Conservation (phyloP, 2,888 invertebrate genomes). For the Thereva nobilitata region DNA sequence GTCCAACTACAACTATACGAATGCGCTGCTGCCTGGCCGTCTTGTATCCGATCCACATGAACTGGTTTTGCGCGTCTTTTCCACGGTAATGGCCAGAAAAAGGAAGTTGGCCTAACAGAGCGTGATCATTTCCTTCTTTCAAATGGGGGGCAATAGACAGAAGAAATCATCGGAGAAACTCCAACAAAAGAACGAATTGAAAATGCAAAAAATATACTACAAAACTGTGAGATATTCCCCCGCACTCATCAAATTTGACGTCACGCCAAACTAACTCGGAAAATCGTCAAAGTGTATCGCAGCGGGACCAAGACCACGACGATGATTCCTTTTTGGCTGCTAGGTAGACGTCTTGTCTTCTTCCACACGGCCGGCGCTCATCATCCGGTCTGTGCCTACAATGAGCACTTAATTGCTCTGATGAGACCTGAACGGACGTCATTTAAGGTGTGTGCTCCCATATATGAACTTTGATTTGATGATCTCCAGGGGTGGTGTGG, state of each 20-base stretch:
- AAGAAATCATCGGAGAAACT: slow-evolving; percentile 25
- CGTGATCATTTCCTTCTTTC: slow-evolving; percentile 46
- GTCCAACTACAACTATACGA: background rate
- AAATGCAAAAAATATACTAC: slow-evolving; percentile 24
- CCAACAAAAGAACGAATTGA: slow-evolving; percentile 24
- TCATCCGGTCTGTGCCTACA: slow-evolving; percentile 32
- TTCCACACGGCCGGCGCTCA: slow-evolving; percentile 2
- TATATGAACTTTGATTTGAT: slow-evolving; percentile 24
- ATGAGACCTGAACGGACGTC: slow-evolving; percentile 2
- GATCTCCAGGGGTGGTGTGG: slow-evolving; percentile 26
- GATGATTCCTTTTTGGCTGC: background rate
- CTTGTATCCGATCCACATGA: slow-evolving; percentile 31
- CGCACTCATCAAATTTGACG: slow-evolving; percentile 33
- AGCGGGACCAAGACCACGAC: background rate
- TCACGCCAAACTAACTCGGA: slow-evolving; percentile 34
- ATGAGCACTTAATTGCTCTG: slow-evolving; percentile 30
- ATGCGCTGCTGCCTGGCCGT: slow-evolving; percentile 11
- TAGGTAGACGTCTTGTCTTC: slow-evolving; percentile 20
- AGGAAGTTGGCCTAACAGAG: slow-evolving; percentile 46
- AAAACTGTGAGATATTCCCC: slow-evolving; percentile 15
- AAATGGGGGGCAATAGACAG: slow-evolving; percentile 40
- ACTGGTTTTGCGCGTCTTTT: slow-evolving; percentile 42
- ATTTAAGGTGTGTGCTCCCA: slow-evolving; percentile 22
- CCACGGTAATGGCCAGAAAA: slow-evolving; percentile 46
- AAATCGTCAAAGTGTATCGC: slow-evolving; percentile 32